Conservation (phyloP, 2,797 vertebrate genomes). For the Labroides dimidiatus region DNA sequence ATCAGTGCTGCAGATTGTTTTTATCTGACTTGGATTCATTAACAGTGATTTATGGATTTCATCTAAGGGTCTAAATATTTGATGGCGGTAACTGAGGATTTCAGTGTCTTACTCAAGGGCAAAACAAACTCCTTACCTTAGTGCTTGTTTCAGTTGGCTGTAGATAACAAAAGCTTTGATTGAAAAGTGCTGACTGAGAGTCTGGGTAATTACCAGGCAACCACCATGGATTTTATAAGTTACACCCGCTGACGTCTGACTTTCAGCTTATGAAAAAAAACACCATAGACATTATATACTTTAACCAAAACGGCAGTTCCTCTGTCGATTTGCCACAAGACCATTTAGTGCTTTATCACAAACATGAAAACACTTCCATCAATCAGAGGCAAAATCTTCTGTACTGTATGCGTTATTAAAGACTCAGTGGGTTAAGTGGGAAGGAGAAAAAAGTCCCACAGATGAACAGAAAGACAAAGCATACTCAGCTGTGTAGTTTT, state of each 20-base stretch:
- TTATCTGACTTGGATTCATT: constrained; percentile 36
- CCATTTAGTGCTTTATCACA: constrained; percentile 13
- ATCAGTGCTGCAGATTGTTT: constrained; percentile 23
- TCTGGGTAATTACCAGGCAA: constrained; percentile 78
- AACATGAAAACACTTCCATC: constrained; percentile 9
- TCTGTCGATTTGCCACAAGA: constrained; percentile 14
- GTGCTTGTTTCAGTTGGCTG: constrained; percentile 66
- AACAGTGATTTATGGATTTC: constrained; percentile 53
- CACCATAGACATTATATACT: constrained; percentile 44
- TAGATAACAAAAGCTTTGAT: constrained; percentile 79
- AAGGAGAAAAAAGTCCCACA: too few species aligned
- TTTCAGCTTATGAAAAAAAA: constrained; percentile 41
- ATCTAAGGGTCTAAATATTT: constrained; percentile 59
- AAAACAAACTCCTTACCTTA: constrained; percentile 65
- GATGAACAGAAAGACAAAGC: too few species aligned
- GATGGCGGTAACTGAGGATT: constrained; percentile 42
- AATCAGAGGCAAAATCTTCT: constrained; percentile 11
- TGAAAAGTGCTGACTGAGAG: constrained; percentile 83
- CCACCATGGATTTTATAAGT: constrained; percentile 77
- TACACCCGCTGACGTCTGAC: constrained; percentile 71
- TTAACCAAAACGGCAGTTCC: constrained; percentile 20
- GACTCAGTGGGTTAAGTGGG: too few species aligned
- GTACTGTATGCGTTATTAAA: background rate
- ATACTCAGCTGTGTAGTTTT: too few species aligned
- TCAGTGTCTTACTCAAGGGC: constrained; percentile 54